Percentiles rank a stretch among this genome's conserved stretches.
Conservation (phyloP, 2,113 vertebrate genomes). For the Calonectris borealis region DNA sequence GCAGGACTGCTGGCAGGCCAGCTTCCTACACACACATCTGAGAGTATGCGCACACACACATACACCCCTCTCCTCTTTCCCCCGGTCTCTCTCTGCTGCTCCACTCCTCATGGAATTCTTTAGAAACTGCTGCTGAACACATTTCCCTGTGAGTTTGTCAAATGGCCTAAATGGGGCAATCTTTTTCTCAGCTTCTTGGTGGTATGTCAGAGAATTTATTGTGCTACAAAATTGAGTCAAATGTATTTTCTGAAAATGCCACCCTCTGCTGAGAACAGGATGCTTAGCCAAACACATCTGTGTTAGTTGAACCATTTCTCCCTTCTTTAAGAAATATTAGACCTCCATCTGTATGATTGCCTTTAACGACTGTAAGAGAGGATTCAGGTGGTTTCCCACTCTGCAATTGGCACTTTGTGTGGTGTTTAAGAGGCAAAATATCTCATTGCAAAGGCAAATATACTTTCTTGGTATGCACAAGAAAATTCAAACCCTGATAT, state of each 20-base stretch:
- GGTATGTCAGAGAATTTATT: background rate
- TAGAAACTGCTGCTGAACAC: background rate
- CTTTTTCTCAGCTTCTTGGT: background rate
- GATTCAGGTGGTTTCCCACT: conserved; percentile 17
- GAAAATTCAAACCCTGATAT: conserved; percentile 6
- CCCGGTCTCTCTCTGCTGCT: background rate
- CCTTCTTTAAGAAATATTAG: background rate
- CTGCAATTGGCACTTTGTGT: background rate
- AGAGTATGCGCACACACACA: background rate
- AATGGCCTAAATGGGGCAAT: background rate
- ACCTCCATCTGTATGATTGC: background rate
- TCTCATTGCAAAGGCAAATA: conserved; percentile 50
- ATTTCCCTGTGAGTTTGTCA: background rate
- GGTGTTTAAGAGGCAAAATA: conserved; percentile 33
- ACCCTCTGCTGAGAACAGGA: background rate
- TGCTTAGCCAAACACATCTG: background rate
- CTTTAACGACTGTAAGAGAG: background rate
- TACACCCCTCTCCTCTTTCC: background rate
- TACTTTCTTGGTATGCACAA: background rate
- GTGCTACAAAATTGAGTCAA: background rate
- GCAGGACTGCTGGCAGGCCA: background rate
- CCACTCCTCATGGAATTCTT: background rate
- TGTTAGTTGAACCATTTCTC: background rate
- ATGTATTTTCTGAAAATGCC: background rate
- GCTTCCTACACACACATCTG: background rate